These are phyloP conservation scores for Cephus sareptanus DNA, from an alignment of 2,888 invertebrate genomes.

Conservation along the genomic window DNA sequence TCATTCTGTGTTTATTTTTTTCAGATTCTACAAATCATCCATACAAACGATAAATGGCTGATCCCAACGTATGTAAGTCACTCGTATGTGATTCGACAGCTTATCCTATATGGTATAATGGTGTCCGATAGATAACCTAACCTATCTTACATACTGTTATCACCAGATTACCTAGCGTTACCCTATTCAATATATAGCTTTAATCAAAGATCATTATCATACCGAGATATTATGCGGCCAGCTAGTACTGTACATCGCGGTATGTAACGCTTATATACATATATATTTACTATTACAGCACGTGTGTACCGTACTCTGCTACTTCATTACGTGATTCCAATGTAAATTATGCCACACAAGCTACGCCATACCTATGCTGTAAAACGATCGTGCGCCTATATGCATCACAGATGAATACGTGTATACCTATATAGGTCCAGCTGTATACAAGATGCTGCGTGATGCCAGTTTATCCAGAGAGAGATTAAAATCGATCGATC, in stretches of 20 bases:
- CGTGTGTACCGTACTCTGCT: constrained; percentile 31
- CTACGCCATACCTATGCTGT: background rate
- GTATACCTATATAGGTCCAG: background rate
- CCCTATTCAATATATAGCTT: constrained; percentile 12
- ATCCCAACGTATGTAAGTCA: background rate
- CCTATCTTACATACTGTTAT: background rate
- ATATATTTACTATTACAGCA: constrained; percentile 35
- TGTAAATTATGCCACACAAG: constrained; percentile 32
- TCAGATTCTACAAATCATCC: background rate
- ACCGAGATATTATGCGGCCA: constrained; percentile 18
- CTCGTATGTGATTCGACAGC: background rate
- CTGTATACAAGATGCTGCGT: background rate
- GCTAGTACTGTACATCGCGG: constrained; percentile 20
- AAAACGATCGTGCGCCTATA: background rate
- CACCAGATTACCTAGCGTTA: background rate
- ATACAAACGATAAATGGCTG: background rate
- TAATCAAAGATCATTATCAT: constrained; percentile 38
- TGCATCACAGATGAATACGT: background rate
- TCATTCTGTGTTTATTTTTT: background rate
- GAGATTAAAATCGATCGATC: constrained; percentile 8
- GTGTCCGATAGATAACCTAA: background rate
- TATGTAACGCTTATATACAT: constrained; percentile 26
- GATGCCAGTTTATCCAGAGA: background rate
- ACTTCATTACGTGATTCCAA: constrained; percentile 33
- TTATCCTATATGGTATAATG: background rate